These are phyloP conservation scores for Oreonectes daqikongensis DNA, from an alignment of 2,797 vertebrate species.

Conservation along the genomic window DNA sequence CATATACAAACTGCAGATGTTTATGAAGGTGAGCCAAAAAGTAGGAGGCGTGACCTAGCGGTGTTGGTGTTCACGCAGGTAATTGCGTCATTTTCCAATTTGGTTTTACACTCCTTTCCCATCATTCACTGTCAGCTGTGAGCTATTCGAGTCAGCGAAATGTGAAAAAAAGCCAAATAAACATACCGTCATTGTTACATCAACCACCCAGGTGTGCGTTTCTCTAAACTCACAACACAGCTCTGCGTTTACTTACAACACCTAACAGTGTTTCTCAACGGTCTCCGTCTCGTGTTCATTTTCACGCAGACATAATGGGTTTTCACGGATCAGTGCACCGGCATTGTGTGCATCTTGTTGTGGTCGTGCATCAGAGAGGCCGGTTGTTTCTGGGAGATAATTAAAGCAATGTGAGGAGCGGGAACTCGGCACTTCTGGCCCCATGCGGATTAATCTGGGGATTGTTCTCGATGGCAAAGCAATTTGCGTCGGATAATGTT, in stretches of 20 bases:
- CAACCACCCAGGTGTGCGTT: not conserved
- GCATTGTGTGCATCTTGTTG: conserved; percentile 67
- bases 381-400: conserved; percentile 46
- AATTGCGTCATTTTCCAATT: not conserved
- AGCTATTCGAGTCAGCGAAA: not conserved
- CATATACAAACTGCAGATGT: not conserved
- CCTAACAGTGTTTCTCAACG: conserved; percentile 16
- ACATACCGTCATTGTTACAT: not conserved
- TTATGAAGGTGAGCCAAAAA: not conserved
- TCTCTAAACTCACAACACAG: not conserved
- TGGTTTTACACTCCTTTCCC: not conserved
- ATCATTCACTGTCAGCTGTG: not conserved
- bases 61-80: not conserved
- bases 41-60: not conserved
- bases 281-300: conserved; percentile 60
- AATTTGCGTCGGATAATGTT: conserved; percentile 19
- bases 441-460: conserved; percentile 18
- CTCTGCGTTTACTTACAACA: not conserved
- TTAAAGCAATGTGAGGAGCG: conserved; percentile 28
- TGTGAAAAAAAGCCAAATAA: not conserved
- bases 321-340: conserved; percentile 66
- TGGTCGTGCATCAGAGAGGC: conserved; percentile 62
- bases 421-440: conserved; percentile 10
- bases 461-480: conserved; percentile 31
- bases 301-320: conserved; percentile 70